Conservation (phyloP, 1,140 invertebrate species). For the Samia ricini region DNA sequence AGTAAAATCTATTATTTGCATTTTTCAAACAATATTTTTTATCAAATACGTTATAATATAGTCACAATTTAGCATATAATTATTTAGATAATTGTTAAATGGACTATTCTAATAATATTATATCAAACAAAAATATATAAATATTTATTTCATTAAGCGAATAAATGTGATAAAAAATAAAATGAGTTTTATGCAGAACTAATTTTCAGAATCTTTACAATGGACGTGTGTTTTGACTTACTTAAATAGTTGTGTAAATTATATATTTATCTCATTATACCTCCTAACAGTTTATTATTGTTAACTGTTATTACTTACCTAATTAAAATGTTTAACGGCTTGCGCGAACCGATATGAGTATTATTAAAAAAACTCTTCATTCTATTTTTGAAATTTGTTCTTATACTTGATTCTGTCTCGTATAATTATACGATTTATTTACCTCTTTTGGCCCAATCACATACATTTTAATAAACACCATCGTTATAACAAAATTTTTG, state of each 20-base stretch:
- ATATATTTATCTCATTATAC: conserved; percentile 63
- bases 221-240: conserved; percentile 51
- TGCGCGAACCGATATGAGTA: neutral
- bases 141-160: conserved; percentile 31
- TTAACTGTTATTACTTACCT: conserved; percentile 65
- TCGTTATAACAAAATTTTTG: conserved; percentile 17
- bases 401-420: too few species aligned
- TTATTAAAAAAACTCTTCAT: too few species aligned
- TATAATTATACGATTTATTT: too few species aligned
- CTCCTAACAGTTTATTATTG: conserved; percentile 72
- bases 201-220: conserved; percentile 70
- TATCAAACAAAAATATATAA: neutral
- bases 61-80: neutral
- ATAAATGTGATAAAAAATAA: conserved; percentile 60
- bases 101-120: neutral
- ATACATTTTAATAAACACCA: conserved; percentile 13
- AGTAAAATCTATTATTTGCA: neutral
- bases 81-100: neutral
- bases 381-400: too few species aligned
- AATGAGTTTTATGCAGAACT: conserved; percentile 50
- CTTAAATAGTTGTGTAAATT: conserved; percentile 53
- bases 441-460: conserved; percentile 32
- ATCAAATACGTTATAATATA: neutral
- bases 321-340: conserved; percentile 18
- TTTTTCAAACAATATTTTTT: neutral